Evolutionary conservation across 2,113 vertebrate genomes (phyloP).

Genomic region (Anthoscopus minutus): DNA sequence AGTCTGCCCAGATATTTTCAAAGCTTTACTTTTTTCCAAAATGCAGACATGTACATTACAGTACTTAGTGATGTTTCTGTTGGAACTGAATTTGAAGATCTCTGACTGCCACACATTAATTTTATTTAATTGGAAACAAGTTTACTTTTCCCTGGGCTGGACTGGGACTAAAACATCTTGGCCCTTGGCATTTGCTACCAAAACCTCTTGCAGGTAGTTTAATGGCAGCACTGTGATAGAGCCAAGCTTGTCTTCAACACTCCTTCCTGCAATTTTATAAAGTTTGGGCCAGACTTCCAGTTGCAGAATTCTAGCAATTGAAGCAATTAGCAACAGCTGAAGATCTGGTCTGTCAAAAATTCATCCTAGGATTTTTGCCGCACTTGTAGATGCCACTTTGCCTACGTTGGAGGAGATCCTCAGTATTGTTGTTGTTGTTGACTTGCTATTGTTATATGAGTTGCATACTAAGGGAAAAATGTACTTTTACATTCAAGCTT

Average conservation of each 20-base stretch:
- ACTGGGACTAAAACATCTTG: not conserved
- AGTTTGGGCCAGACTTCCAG: not conserved
- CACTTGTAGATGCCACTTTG: not conserved
- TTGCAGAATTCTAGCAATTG: not conserved
- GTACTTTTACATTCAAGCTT: not conserved
- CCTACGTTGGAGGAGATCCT: not conserved
- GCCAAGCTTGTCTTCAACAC: not conserved
- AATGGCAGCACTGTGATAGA: not conserved
- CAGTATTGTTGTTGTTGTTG: not conserved
- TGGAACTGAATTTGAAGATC: slow-evolving; percentile 13
- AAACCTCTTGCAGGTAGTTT: not conserved
- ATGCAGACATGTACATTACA: not conserved
- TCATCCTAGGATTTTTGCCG: not conserved
- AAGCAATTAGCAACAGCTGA: not conserved
- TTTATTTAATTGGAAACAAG: slow-evolving; percentile 7
- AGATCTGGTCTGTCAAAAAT: not conserved
- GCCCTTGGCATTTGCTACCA: not conserved
- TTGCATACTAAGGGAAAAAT: not conserved
- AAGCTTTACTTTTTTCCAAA: not conserved
- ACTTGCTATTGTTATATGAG: not conserved
- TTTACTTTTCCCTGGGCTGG: not conserved
- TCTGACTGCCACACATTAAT: not conserved
- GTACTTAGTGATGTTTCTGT: slow-evolving; percentile 12
- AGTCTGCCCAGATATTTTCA: not conserved
- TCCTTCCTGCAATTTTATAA: not conserved